Percentiles rank a stretch among this genome's conserved stretches.
Evolutionary conservation across 2,113 vertebrate species (phyloP).

Genomic region (Uropsilus gracilis): DNA sequence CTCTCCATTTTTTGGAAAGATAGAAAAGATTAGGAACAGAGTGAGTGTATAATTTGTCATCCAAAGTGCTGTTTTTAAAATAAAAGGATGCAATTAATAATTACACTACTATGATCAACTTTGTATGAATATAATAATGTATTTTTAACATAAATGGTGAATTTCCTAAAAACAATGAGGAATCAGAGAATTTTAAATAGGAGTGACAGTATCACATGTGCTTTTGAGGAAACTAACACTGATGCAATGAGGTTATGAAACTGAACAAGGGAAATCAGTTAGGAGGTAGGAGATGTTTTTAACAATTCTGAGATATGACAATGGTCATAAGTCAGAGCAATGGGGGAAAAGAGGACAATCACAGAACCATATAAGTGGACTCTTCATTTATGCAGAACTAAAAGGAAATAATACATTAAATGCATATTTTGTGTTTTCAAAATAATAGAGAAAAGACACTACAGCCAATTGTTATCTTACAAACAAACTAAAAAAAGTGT

Average conservation of each 20-base stretch:
- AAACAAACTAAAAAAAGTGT: slow-evolving; percentile 39
- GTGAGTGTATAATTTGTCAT: neutral
- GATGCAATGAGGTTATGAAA: neutral
- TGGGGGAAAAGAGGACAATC: neutral
- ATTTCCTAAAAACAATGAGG: slow-evolving; percentile 2
- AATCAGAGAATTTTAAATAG: slow-evolving; percentile 27
- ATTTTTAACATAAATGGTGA: neutral
- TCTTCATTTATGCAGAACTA: slow-evolving; percentile 2
- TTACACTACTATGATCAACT: neutral
- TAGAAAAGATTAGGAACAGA: slow-evolving; percentile 39
- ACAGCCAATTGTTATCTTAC: neutral
- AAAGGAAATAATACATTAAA: slow-evolving; percentile 25
- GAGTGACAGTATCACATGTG: neutral
- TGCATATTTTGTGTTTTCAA: slow-evolving; percentile 40
- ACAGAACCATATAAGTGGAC: neutral
- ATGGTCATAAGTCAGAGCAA: neutral
- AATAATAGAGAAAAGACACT: slow-evolving; percentile 40
- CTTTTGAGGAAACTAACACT: slow-evolving; percentile 41
- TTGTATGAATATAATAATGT: neutral
- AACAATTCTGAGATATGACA: neutral
- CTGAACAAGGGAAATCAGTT: slow-evolving; percentile 17
- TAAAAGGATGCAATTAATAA: neutral
- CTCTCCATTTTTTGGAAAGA: neutral
- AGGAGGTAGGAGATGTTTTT: slow-evolving; percentile 36
- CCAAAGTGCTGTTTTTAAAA: neutral